Percentiles rank a stretch among this genome's conserved stretches.
Conservation (phyloP, 2,113 vertebrate species). For the Ifrita kowaldi region DNA sequence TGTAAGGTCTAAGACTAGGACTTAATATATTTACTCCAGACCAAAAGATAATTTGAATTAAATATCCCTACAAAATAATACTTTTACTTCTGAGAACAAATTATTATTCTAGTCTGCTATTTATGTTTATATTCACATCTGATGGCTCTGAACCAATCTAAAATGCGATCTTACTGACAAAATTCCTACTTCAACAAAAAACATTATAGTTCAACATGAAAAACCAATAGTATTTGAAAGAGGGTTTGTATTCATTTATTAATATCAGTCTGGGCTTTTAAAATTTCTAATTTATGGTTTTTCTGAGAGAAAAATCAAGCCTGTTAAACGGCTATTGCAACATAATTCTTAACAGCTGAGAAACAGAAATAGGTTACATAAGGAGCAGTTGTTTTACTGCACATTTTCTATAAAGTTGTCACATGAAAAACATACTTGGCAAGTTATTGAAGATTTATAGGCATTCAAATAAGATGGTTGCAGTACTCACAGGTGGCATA, state of each 20-base stretch:
- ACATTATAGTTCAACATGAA: not conserved
- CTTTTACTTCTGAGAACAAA: not conserved
- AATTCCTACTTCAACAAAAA: not conserved
- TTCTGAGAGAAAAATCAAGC: not conserved
- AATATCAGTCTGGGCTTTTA: not conserved
- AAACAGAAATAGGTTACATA: not conserved
- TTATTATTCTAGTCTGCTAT: not conserved
- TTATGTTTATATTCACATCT: not conserved
- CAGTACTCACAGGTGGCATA: not conserved
- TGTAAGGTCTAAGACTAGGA: not conserved
- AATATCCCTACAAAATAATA: not conserved
- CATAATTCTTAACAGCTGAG: not conserved
- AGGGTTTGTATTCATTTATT: not conserved
- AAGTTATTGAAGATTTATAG: not conserved
- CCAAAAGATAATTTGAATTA: not conserved
- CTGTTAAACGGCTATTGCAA: not conserved
- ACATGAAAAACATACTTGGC: not conserved
- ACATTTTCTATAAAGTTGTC: not conserved
- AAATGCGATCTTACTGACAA: not conserved
- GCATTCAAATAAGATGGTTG: not conserved
- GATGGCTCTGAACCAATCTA: not conserved
- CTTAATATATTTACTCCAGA: not conserved
- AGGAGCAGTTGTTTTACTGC: not conserved
- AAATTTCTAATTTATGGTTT: not conserved
- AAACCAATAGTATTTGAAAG: not conserved